These are phyloP conservation scores for Mechanitis mazaeus DNA, from an alignment of 2,888 invertebrate species.

Conservation along the genomic window DNA sequence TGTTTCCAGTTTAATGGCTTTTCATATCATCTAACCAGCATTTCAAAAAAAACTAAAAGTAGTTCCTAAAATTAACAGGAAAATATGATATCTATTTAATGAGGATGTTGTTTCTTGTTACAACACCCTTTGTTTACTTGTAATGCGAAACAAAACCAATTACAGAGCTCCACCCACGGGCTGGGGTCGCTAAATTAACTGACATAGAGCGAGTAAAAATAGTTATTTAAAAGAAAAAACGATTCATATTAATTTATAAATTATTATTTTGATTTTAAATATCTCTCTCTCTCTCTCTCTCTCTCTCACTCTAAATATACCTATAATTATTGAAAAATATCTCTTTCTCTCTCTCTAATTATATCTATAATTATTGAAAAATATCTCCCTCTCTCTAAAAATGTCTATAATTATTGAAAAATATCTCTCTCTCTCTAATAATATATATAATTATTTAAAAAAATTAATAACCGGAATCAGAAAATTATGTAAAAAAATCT, in stretches of 20 bases:
- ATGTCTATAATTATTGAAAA: no score
- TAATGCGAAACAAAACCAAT: conserved; percentile 8
- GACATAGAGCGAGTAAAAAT: neutral
- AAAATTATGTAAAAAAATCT: neutral
- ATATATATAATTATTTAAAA: no score
- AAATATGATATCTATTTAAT: conserved; percentile 1
- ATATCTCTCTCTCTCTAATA: no score
- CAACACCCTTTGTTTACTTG: conserved; percentile 1
- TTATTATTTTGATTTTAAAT: no score
- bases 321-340: no score
- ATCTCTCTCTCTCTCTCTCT: no score
- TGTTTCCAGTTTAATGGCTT: conserved; percentile 10
- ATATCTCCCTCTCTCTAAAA: no score
- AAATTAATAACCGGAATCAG: no score
- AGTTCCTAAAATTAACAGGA: neutral
- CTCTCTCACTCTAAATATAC: no score
- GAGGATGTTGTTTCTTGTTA: conserved; percentile 1
- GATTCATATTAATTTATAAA: neutral
- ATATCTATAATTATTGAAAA: no score
- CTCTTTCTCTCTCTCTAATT: no score
- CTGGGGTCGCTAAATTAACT: conserved; percentile 2
- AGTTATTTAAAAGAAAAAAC: neutral
- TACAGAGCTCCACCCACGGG: conserved; percentile 1
- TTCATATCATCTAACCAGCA: conserved; percentile 13
- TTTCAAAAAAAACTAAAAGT: neutral